Percentiles rank a stretch among this genome's conserved stretches.
Evolutionary conservation across 2,888 invertebrate species (phyloP).

Genomic region (Pediacus dermestoides): DNA sequence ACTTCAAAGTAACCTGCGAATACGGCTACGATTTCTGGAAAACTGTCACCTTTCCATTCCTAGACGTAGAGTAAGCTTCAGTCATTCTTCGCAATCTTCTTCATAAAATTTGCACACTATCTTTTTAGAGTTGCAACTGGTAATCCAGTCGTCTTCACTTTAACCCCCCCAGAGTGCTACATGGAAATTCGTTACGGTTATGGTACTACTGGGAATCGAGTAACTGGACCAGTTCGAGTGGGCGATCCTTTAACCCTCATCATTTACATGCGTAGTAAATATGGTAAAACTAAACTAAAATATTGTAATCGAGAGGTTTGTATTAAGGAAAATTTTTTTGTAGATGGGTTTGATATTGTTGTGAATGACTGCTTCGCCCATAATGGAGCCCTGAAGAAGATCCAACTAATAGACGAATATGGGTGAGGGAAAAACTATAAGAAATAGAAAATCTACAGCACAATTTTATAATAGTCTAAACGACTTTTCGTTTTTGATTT

Average conservation of each 20-base stretch:
- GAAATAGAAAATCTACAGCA: too few species aligned
- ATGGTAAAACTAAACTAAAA: conserved; percentile 58
- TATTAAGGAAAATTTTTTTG: conserved; percentile 37
- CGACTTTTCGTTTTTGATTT: conserved; percentile 10
- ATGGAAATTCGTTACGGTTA: conserved; percentile 94
- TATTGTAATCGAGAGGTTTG: not conserved
- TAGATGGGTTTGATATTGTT: conserved; percentile 92
- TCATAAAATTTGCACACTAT: not conserved
- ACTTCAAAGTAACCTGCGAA: conserved; percentile 93
- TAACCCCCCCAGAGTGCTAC: conserved; percentile 91
- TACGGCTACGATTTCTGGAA: conserved; percentile 97
- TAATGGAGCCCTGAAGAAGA: conserved; percentile 87
- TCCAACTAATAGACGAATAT: conserved; percentile 87
- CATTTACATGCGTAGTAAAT: conserved; percentile 93
- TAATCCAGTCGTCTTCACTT: conserved; percentile 88
- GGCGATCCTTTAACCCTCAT: conserved; percentile 89
- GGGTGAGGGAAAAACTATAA: conserved; percentile 63
- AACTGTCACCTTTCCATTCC: conserved; percentile 90
- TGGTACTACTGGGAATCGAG: conserved; percentile 79
- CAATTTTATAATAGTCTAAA: too few species aligned
- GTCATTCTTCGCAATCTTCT: conserved; percentile 1
- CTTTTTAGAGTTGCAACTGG: conserved; percentile 80
- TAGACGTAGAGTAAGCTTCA: conserved; percentile 89
- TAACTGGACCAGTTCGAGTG: conserved; percentile 85
- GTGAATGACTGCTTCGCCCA: conserved; percentile 93